Conservation (phyloP, 2,113 vertebrate species). For the Embiotoca jacksoni region DNA sequence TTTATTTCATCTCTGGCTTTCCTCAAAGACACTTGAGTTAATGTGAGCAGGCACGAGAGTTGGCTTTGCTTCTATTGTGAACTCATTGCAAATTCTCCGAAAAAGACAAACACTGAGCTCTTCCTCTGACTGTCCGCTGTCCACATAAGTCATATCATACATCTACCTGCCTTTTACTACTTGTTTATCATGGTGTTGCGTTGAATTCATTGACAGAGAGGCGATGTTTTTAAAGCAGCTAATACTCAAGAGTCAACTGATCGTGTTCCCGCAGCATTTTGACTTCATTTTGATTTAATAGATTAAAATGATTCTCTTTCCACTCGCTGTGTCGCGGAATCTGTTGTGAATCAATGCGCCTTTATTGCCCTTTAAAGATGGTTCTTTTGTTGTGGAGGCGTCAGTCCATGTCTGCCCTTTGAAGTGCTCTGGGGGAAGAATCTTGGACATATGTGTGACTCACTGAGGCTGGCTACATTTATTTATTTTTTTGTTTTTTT, state of each 20-base stretch:
- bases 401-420: constrained; percentile 50
- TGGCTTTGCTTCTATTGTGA: constrained; percentile 37
- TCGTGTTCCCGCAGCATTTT: neutral
- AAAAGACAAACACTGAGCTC: constrained; percentile 39
- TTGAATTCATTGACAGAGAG: neutral
- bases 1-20: constrained; percentile 11
- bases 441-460: constrained; percentile 55
- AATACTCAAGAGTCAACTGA: neutral
- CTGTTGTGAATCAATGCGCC: constrained; percentile 64
- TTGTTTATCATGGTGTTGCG: constrained; percentile 2
- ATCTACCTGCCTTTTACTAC: neutral
- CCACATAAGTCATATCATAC: constrained; percentile 2
- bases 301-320: neutral
- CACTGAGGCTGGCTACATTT: constrained; percentile 31
- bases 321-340: constrained; percentile 1
- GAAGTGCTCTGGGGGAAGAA: constrained; percentile 56
- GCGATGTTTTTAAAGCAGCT: constrained; percentile 16
- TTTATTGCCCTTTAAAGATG: constrained; percentile 68
- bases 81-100: constrained; percentile 44
- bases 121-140: constrained; percentile 30
- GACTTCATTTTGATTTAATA: constrained; percentile 24
- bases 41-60: constrained; percentile 23
- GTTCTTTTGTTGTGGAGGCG: constrained; percentile 60
- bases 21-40: neutral
- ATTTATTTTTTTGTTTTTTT: constrained; percentile 20